A percentile compares a stretch with the other conserved stretches of the same genome.
Evolutionary conservation across 2,113 vertebrate species (phyloP).

Genomic region (Microtus montanus): DNA sequence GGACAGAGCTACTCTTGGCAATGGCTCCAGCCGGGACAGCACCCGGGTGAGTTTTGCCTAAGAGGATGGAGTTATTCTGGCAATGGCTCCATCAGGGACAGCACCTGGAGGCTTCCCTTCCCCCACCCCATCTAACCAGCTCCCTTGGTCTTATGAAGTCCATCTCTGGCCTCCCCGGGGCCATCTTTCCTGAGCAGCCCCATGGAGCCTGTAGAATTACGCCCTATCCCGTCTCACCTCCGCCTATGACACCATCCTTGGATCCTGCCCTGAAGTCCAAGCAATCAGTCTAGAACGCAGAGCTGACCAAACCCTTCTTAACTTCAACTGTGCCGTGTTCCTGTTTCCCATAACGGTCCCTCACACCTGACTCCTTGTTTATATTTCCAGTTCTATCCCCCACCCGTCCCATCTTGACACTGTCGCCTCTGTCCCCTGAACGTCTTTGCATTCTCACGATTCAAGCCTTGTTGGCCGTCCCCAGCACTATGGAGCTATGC

Average conservation of each 20-base stretch:
- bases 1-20: not conserved
- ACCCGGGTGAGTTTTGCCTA: not conserved
- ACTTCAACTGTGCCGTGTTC: not conserved
- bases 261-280: not conserved
- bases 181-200: not conserved
- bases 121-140: not conserved
- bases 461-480: not conserved
- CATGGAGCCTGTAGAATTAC: too few species aligned
- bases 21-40: too few species aligned
- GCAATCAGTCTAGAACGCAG: not conserved
- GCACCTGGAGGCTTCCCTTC: not conserved
- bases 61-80: not conserved
- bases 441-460: not conserved
- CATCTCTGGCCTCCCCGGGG: not conserved
- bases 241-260: not conserved
- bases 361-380: not conserved
- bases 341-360: not conserved
- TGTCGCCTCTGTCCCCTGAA: not conserved
- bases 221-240: not conserved
- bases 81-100: too few species aligned
- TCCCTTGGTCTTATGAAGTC: not conserved
- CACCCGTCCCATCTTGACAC: too few species aligned
- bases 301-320: not conserved
- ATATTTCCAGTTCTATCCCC: not conserved
- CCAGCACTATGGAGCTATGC: not conserved